Evolutionary conservation across 2,113 vertebrate genomes (phyloP).

Genomic region (Upupa epops): DNA sequence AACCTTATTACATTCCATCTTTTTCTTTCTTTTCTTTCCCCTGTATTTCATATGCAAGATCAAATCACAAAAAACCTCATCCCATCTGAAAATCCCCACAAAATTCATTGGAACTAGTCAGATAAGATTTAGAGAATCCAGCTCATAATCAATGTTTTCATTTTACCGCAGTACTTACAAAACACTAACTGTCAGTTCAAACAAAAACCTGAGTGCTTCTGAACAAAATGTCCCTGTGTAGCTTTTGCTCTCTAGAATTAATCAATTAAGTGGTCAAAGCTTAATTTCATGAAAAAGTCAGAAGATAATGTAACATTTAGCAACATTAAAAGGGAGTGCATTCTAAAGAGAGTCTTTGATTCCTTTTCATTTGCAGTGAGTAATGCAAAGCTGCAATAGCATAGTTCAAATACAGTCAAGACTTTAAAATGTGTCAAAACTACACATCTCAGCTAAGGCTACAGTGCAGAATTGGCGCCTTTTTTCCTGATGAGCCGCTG

Average conservation of each 20-base stretch:
- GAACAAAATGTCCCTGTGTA: conserved; percentile 14
- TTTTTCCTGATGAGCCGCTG: not conserved
- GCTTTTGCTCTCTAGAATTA: conserved; percentile 43
- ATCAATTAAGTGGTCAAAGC: conserved; percentile 54
- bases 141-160: not conserved
- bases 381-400: conserved; percentile 4
- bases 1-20: not conserved
- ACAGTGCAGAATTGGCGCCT: not conserved
- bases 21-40: not conserved
- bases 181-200: conserved; percentile 44
- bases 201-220: conserved; percentile 7
- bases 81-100: not conserved
- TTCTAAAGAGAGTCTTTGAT: conserved; percentile 11
- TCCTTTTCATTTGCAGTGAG: conserved; percentile 31
- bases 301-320: conserved; percentile 25
- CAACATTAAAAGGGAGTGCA: not conserved
- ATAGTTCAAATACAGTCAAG: not conserved
- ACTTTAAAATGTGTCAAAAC: conserved; percentile 5
- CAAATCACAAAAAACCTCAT: not conserved
- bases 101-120: not conserved
- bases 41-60: not conserved
- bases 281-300: conserved; percentile 20
- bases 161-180: conserved; percentile 45
- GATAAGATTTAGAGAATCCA: not conserved
- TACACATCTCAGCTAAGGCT: not conserved